Percentiles rank a stretch among this genome's conserved stretches.
These are phyloP conservation scores for Jaculus jaculus DNA, from an alignment of 2,113 vertebrate species.

Conservation along the genomic window DNA sequence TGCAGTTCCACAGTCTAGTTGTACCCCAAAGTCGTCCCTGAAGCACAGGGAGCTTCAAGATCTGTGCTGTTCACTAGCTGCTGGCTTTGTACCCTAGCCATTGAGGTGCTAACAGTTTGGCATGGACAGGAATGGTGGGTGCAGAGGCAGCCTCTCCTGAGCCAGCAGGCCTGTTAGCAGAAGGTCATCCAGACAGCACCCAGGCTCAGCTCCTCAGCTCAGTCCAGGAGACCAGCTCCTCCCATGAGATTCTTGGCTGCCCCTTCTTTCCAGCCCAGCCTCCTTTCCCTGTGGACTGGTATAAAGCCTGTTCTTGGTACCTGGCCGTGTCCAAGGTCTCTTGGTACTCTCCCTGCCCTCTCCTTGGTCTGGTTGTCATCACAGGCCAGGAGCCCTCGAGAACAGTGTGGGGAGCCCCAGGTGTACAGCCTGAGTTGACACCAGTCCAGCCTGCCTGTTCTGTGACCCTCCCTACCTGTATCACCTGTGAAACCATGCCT, in stretches of 20 bases:
- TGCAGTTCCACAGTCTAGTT: fast-evolving
- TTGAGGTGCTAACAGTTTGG: not conserved
- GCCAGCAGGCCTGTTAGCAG: not conserved
- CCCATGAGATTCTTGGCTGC: not conserved
- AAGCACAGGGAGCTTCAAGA: not conserved
- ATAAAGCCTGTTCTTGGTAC: not conserved
- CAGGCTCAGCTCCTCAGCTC: not conserved
- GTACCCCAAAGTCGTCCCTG: not conserved
- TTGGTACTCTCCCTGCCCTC: not conserved
- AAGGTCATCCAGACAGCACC: not conserved
- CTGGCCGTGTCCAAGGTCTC: not conserved
- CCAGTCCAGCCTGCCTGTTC: not conserved
- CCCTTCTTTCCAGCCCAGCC: not conserved
- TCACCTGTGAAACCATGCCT: not conserved
- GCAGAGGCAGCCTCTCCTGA: not conserved
- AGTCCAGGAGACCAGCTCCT: not conserved
- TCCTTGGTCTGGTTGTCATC: not conserved
- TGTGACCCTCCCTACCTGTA: not conserved
- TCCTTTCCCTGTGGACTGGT: not conserved
- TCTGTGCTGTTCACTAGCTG: not conserved
- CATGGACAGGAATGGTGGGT: not conserved
- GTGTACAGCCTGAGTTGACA: not conserved
- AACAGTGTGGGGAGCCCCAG: not conserved
- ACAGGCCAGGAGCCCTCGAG: not conserved
- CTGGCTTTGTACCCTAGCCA: not conserved